A percentile compares a stretch with the other conserved stretches of the same genome.
phyloP scores from a whole-genome alignment of 1,140 invertebrate species.

The Hycleus cichorii region DNA sequence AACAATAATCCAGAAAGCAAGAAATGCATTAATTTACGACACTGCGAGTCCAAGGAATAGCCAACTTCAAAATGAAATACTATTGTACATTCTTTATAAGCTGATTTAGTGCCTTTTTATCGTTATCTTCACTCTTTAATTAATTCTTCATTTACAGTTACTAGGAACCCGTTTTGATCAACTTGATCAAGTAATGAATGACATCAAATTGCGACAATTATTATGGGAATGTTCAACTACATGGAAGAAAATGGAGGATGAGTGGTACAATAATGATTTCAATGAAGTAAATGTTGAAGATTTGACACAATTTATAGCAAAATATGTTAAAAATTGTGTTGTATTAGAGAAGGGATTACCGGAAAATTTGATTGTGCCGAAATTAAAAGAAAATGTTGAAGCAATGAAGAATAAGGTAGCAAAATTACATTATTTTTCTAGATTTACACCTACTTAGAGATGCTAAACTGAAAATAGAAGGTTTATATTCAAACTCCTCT shows the following conservation, averaged over 20 bases:
- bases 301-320: slow-evolving; percentile 56
- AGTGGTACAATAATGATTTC: slow-evolving; percentile 62
- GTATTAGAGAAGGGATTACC: slow-evolving; percentile 73
- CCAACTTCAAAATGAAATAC: no score
- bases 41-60: no score
- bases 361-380: slow-evolving; percentile 64
- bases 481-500: background rate
- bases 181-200: slow-evolving; percentile 66
- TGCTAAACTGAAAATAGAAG: background rate
- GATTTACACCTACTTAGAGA: background rate
- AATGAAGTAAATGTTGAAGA: slow-evolving; percentile 62
- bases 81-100: no score
- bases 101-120: no score
- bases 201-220: slow-evolving; percentile 67
- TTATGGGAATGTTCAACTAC: slow-evolving; percentile 68
- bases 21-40: no score
- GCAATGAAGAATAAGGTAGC: slow-evolving; percentile 66
- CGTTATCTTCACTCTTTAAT: no score
- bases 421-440: background rate
- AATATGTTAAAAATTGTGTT: slow-evolving; percentile 62
- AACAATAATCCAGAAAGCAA: no score
- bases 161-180: slow-evolving; percentile 73
- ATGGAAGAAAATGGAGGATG: slow-evolving; percentile 55
- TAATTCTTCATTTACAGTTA: slow-evolving; percentile 46
- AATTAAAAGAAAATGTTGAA: slow-evolving; percentile 66